phyloP scores from a whole-genome alignment of 2,888 invertebrate species.

The Agrypnus murinus region DNA sequence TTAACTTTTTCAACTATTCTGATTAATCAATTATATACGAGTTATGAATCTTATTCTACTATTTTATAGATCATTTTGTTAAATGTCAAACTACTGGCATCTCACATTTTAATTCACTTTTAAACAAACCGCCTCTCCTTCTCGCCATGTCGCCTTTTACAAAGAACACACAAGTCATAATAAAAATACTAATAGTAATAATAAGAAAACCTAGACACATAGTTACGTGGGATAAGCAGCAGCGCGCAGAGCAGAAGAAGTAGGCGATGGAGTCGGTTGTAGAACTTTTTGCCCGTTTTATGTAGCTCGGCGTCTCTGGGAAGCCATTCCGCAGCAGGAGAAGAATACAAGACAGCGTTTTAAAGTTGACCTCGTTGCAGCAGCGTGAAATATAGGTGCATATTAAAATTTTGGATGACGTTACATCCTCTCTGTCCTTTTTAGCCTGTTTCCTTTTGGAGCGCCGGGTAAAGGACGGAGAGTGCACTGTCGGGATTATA shows the following conservation, averaged over 20 bases:
- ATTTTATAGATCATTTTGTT: too few species aligned
- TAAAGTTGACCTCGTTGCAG: conserved; percentile 63
- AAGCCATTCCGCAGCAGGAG: conserved; percentile 60
- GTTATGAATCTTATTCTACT: too few species aligned
- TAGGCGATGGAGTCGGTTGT: conserved; percentile 42
- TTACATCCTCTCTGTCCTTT: conserved; percentile 48
- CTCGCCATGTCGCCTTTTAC: conserved; percentile 25
- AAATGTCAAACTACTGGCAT: too few species aligned
- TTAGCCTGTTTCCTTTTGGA: background rate
- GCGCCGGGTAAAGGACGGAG: conserved; percentile 4
- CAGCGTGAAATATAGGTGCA: conserved; percentile 61
- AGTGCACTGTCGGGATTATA: conserved; percentile 16
- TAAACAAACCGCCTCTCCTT: too few species aligned
- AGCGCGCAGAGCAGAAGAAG: too few species aligned
- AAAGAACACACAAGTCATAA: background rate
- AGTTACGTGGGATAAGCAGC: conserved; percentile 43
- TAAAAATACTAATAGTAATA: conserved; percentile 31
- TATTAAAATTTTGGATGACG: conserved; percentile 59
- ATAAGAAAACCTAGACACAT: conserved; percentile 37
- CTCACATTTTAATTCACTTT: too few species aligned
- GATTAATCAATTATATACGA: too few species aligned
- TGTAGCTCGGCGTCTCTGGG: conserved; percentile 59
- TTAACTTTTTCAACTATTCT: too few species aligned
- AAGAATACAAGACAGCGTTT: conserved; percentile 61
- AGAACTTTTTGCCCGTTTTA: conserved; percentile 45